phyloP scores from a whole-genome alignment of 2,797 vertebrate genomes.

The Lacerta bilineata region DNA sequence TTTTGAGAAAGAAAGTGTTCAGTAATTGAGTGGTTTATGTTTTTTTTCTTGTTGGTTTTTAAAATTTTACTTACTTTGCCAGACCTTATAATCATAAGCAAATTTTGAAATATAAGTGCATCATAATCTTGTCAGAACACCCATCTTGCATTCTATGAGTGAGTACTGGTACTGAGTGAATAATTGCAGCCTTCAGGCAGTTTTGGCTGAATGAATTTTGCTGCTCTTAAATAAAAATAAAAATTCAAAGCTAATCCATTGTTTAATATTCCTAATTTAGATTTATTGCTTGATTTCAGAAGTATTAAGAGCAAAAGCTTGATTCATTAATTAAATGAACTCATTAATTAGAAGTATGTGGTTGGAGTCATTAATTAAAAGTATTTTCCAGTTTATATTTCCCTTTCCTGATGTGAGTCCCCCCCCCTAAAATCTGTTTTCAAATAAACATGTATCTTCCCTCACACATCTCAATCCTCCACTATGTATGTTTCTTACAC shows the following conservation, averaged over 20 bases:
- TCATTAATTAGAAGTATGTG: conserved; percentile 26
- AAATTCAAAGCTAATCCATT: conserved; percentile 43
- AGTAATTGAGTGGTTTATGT: conserved; percentile 25
- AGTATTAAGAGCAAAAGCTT: background rate
- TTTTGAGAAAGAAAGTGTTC: conserved; percentile 21
- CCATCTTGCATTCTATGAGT: conserved; percentile 47
- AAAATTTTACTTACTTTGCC: conserved; percentile 1
- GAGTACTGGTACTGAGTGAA: conserved; percentile 29
- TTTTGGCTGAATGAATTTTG: conserved; percentile 48
- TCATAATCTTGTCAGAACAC: conserved; percentile 54
- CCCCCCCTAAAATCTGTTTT: background rate
- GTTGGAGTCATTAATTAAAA: conserved; percentile 54
- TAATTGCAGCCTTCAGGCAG: conserved; percentile 51
- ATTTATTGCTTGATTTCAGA: conserved; percentile 45
- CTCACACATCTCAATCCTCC: background rate
- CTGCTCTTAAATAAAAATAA: conserved; percentile 61
- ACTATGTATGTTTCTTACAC: background rate
- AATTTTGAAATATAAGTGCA: conserved; percentile 51
- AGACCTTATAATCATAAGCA: background rate
- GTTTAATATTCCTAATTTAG: conserved; percentile 54
- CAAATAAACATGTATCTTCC: background rate
- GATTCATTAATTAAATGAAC: conserved; percentile 31
- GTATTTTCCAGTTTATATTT: conserved; percentile 49
- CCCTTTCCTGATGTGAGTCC: conserved; percentile 28
- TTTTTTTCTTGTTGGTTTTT: conserved; percentile 27